Percentiles rank a stretch among this genome's conserved stretches.
Conservation (phyloP, 2,113 vertebrate genomes). For the Amphiprion percula region DNA sequence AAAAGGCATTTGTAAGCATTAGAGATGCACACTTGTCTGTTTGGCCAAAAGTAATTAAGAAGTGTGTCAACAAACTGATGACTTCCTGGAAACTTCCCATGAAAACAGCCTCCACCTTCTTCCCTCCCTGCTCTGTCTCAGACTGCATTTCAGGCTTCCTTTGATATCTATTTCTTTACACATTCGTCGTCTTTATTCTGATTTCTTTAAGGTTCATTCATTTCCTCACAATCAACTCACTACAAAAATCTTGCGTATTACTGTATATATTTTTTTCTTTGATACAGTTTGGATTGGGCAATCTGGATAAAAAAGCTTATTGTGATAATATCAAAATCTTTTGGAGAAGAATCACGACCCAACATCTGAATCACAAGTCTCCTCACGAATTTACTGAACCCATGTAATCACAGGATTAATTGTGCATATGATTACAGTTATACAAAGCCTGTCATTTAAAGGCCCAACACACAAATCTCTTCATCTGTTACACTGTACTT, state of each 20-base stretch:
- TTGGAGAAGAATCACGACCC: too few species aligned
- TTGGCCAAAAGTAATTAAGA: constrained; percentile 77
- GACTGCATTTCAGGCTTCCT: background rate
- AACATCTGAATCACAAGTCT: too few species aligned
- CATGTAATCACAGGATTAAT: too few species aligned
- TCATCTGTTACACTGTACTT: too few species aligned
- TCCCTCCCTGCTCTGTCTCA: background rate
- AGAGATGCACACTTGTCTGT: constrained; percentile 23
- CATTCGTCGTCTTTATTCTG: constrained; percentile 18
- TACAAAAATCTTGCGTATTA: background rate
- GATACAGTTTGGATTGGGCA: too few species aligned
- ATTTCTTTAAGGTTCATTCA: constrained; percentile 20
- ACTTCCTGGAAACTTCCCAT: constrained; percentile 80
- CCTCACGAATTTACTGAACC: too few species aligned
- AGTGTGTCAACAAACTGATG: constrained; percentile 65
- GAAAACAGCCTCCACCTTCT: constrained; percentile 35
- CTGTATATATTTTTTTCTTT: background rate
- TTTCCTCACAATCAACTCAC: constrained; percentile 6
- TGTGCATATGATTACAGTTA: too few species aligned
- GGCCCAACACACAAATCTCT: too few species aligned
- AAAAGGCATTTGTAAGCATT: constrained; percentile 6
- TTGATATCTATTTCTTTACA: constrained; percentile 4
- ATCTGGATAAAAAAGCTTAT: too few species aligned
- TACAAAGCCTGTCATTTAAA: too few species aligned
- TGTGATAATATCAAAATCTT: too few species aligned